phyloP scores from a whole-genome alignment of 2,113 vertebrate species.

The Tragelaphus strepsiceros region DNA sequence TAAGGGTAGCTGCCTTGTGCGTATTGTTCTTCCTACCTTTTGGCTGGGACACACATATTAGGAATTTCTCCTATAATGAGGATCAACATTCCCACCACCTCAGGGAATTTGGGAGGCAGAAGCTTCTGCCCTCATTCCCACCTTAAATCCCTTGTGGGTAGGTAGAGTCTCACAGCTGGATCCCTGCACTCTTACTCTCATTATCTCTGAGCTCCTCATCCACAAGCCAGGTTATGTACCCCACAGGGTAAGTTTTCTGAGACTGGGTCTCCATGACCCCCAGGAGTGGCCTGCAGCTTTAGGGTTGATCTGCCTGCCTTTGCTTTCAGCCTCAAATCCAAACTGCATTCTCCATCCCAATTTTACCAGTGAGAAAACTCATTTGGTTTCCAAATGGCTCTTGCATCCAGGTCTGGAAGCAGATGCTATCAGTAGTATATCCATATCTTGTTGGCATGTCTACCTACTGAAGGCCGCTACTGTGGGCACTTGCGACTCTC shows the following conservation, averaged over 20 bases:
- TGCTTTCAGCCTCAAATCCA: background rate
- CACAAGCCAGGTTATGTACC: background rate
- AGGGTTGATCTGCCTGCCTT: background rate
- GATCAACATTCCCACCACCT: background rate
- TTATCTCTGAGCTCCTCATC: background rate
- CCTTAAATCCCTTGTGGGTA: too few species aligned
- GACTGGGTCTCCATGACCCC: background rate
- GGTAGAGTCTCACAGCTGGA: background rate
- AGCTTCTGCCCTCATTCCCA: background rate
- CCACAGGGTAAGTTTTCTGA: background rate
- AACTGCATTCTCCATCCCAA: background rate
- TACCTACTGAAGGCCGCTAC: background rate
- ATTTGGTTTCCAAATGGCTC: background rate
- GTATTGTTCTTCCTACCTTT: background rate
- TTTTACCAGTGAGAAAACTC: background rate
- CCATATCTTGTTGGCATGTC: background rate
- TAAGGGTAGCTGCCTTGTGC: background rate
- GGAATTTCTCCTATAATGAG: background rate
- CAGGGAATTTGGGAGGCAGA: background rate
- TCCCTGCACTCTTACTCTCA: background rate
- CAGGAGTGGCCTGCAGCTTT: background rate
- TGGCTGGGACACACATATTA: background rate
- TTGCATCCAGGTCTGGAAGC: background rate
- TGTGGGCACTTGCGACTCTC: background rate
- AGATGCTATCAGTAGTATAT: background rate